These are phyloP conservation scores for Anadara kagoshimensis DNA, from an alignment of 1,140 invertebrate species.

Conservation along the genomic window DNA sequence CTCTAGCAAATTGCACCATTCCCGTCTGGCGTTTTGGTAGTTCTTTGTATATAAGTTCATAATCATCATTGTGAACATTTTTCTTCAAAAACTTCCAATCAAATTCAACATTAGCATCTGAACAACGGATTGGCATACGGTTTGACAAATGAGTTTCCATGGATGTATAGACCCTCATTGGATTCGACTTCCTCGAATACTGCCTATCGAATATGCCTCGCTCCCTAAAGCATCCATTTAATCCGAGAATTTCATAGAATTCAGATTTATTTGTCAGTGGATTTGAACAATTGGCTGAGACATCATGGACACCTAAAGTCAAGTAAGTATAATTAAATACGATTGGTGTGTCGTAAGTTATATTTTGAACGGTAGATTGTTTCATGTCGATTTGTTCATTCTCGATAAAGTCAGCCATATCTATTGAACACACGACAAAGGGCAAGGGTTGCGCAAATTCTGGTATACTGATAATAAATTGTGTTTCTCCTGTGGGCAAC, in stretches of 20 bases:
- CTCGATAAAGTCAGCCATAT: constrained; percentile 1
- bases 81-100: constrained; percentile 16
- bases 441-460: background rate
- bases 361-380: constrained; percentile 5
- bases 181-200: constrained; percentile 19
- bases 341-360: constrained; percentile 18
- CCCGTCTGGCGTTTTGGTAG: too few relatives aligned
- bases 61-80: too few relatives aligned
- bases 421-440: background rate
- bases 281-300: constrained; percentile 29
- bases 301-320: constrained; percentile 24
- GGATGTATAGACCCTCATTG: constrained; percentile 27
- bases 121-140: constrained; percentile 31
- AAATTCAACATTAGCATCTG: constrained; percentile 8
- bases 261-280: background rate
- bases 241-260: background rate
- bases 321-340: constrained; percentile 20
- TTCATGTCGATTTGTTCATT: background rate
- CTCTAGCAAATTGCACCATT: too few relatives aligned
- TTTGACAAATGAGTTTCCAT: constrained; percentile 20
- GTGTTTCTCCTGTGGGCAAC: constrained; percentile 30
- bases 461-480: constrained; percentile 12
- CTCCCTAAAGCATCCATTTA: constrained; percentile 25
- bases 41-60: too few relatives aligned
- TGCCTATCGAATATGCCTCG: constrained; percentile 34